phyloP scores from a whole-genome alignment of 2,113 vertebrate genomes.

The Ochotona curzoniae region DNA sequence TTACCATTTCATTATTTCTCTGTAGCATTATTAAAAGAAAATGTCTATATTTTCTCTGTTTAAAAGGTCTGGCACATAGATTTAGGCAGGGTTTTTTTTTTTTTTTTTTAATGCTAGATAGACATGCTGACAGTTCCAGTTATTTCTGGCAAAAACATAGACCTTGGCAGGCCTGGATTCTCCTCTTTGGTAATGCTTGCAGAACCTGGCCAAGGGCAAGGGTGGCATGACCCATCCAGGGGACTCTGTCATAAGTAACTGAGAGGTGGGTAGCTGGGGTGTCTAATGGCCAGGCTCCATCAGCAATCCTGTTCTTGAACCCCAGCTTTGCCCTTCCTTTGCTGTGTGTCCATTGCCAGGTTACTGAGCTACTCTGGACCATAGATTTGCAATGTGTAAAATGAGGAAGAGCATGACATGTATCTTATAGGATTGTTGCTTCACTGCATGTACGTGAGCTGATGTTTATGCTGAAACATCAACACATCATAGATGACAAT shows the following conservation, averaged over 20 bases:
- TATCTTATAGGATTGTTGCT: not conserved
- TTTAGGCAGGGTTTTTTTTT: constrained; percentile 34
- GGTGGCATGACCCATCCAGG: not conserved
- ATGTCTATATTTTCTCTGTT: constrained; percentile 65
- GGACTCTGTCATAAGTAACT: not conserved
- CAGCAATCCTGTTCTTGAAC: not conserved
- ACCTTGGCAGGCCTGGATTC: constrained; percentile 7
- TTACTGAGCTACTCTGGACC: not conserved
- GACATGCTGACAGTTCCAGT: not conserved
- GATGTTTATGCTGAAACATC: not conserved
- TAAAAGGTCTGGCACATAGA: constrained; percentile 65
- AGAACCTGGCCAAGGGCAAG: not conserved
- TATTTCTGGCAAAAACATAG: constrained; percentile 22
- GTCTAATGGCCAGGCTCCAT: not conserved
- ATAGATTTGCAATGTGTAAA: not conserved
- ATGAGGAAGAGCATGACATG: not conserved
- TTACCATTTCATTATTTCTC: constrained; percentile 78
- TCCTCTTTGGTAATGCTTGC: not conserved
- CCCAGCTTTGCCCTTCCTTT: not conserved
- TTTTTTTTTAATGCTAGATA: not conserved
- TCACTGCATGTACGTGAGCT: not conserved
- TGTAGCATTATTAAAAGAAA: constrained; percentile 74
- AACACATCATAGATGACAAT: not conserved
- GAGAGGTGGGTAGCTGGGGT: not conserved
- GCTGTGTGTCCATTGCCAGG: not conserved